Evolutionary conservation across 2,888 invertebrate species (phyloP).

Genomic region (Eristalinus aeneus): DNA sequence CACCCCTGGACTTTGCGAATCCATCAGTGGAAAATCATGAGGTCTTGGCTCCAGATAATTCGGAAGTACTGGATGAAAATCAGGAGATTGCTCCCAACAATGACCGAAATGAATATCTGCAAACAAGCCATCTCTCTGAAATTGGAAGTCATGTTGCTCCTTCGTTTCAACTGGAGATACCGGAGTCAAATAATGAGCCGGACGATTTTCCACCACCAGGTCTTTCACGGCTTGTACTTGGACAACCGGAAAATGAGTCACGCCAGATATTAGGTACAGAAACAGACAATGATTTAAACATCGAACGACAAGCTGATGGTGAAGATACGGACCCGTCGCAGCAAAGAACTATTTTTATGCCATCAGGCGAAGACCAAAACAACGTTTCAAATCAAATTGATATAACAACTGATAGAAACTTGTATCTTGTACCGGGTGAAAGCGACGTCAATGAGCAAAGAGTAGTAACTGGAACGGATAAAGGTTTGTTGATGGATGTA

Average conservation of each 20-base stretch:
- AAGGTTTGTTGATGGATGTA: slow-evolving; percentile 76
- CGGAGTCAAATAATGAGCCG: slow-evolving; percentile 76
- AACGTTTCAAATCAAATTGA: slow-evolving; percentile 71
- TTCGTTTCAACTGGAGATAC: slow-evolving; percentile 70
- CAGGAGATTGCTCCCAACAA: slow-evolving; percentile 84
- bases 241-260: slow-evolving; percentile 84
- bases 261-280: slow-evolving; percentile 81
- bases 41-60: slow-evolving; percentile 85
- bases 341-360: slow-evolving; percentile 52
- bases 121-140: slow-evolving; percentile 88
- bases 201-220: slow-evolving; percentile 84
- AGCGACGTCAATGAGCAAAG: slow-evolving; percentile 77
- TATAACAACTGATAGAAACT: slow-evolving; percentile 75
- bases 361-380: slow-evolving; percentile 47
- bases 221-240: slow-evolving; percentile 85
- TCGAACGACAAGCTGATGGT: slow-evolving; percentile 80
- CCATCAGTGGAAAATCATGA: slow-evolving; percentile 81
- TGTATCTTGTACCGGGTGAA: slow-evolving; percentile 77
- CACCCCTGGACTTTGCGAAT: slow-evolving; percentile 77
- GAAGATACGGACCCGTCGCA: slow-evolving; percentile 77
- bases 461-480: slow-evolving; percentile 83
- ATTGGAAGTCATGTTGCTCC: slow-evolving; percentile 75
- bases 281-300: slow-evolving; percentile 79
- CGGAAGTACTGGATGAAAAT: slow-evolving; percentile 82
- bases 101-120: slow-evolving; percentile 89